These are phyloP conservation scores for Triplophysa siluroides DNA, from an alignment of 2,113 vertebrate species.

Conservation along the genomic window DNA sequence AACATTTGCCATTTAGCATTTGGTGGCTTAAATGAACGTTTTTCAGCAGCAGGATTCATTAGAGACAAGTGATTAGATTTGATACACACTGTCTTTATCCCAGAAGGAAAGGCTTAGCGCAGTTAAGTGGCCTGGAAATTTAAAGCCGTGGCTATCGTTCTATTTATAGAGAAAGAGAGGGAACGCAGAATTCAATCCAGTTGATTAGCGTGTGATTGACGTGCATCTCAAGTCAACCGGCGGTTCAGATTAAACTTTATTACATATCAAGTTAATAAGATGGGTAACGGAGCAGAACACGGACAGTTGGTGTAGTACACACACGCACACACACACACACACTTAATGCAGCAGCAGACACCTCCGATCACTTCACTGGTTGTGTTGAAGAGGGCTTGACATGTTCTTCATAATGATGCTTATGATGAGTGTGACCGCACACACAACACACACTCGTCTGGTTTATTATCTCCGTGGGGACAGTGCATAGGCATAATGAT, in stretches of 20 bases:
- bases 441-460: background rate
- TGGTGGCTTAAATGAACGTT: slow-evolving; percentile 29
- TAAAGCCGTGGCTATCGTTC: slow-evolving; percentile 13
- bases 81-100: slow-evolving; percentile 24
- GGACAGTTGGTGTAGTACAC: background rate
- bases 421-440: background rate
- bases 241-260: slow-evolving; percentile 40
- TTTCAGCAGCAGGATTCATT: slow-evolving; percentile 24
- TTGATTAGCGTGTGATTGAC: slow-evolving; percentile 46
- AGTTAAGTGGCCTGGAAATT: slow-evolving; percentile 33
- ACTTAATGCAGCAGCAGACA: slow-evolving; percentile 22
- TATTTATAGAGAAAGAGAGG: slow-evolving; percentile 16
- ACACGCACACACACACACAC: background rate
- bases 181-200: slow-evolving; percentile 19
- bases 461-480: too few species aligned
- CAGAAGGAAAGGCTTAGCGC: slow-evolving; percentile 5
- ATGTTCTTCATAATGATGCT: slow-evolving; percentile 1
- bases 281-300: slow-evolving; percentile 30
- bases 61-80: slow-evolving; percentile 29
- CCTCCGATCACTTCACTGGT: slow-evolving; percentile 21
- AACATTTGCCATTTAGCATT: slow-evolving; percentile 24
- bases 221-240: slow-evolving; percentile 41
- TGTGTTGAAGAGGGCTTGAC: slow-evolving; percentile 16
- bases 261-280: slow-evolving; percentile 45
- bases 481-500: too few species aligned